These are phyloP conservation scores for Cirrhinus mrigala DNA, from an alignment of 2,797 vertebrate genomes.

Conservation along the genomic window DNA sequence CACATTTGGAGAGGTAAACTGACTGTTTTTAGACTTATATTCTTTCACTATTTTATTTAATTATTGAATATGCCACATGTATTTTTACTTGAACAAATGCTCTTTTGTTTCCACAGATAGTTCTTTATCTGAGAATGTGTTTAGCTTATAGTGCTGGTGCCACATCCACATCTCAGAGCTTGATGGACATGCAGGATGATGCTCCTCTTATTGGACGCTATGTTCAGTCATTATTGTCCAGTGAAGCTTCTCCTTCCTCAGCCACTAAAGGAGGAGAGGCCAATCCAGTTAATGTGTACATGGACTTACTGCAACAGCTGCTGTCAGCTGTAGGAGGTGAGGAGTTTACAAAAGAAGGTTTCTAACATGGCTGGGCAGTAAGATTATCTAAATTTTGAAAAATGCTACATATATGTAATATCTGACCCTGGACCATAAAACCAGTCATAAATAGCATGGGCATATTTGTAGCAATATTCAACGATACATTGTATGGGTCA, in stretches of 20 bases:
- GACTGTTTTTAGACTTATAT: not conserved
- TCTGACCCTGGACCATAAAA: too few species aligned
- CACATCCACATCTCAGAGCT: conserved; percentile 83
- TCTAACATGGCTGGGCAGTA: not conserved
- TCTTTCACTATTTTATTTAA: not conserved
- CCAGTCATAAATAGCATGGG: too few species aligned
- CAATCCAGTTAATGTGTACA: conserved; percentile 91
- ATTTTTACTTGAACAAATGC: not conserved
- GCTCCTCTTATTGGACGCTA: conserved; percentile 93
- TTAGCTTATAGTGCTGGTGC: conserved; percentile 93
- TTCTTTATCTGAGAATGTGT: conserved; percentile 96
- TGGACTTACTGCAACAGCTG: conserved; percentile 94
- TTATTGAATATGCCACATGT: not conserved
- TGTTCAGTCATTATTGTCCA: conserved; percentile 84
- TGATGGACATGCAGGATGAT: conserved; percentile 96
- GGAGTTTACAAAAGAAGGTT: not conserved
- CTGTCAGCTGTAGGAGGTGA: conserved; percentile 92
- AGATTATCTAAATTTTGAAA: not conserved
- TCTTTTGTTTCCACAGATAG: conserved; percentile 79
- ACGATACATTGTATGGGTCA: too few species aligned
- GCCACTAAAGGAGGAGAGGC: conserved; percentile 83
- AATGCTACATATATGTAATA: not conserved
- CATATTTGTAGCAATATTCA: too few species aligned
- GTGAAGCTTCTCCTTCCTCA: conserved; percentile 74
- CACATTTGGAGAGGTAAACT: conserved; percentile 91